A percentile compares a stretch with the other conserved stretches of the same genome.
Evolutionary conservation across 1,140 invertebrate genomes (phyloP).

Genomic region (Muscidifurax raptorellus): DNA sequence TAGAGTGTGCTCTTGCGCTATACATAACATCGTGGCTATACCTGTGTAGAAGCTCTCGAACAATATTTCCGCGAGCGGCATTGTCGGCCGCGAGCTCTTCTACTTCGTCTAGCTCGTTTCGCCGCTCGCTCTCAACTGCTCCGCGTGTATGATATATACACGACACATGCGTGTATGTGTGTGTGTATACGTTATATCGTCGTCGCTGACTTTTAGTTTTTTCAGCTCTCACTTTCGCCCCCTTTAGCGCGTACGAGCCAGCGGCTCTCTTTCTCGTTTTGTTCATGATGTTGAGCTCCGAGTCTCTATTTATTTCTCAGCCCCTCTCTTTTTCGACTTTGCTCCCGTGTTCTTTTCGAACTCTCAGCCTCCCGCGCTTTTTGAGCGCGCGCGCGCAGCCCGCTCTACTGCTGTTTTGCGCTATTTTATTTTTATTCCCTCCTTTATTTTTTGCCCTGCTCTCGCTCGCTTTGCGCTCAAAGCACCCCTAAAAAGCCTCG

Average conservation of each 20-base stretch:
- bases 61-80: conserved; percentile 1
- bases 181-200: background rate
- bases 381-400: background rate
- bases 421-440: conserved; percentile 34
- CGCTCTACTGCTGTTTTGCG: background rate
- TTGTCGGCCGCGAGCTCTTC: background rate
- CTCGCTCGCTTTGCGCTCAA: conserved; percentile 4
- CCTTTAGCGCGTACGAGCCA: background rate
- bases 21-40: background rate
- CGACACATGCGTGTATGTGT: background rate
- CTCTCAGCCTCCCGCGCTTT: conserved; percentile 20
- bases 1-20: background rate
- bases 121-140: background rate
- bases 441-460: conserved; percentile 5
- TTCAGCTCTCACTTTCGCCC: conserved; percentile 7
- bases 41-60: background rate
- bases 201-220: conserved; percentile 23
- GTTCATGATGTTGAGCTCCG: conserved; percentile 7
- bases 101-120: conserved; percentile 16
- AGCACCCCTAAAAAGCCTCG: conserved; percentile 34
- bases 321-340: background rate
- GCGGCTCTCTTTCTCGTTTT: conserved; percentile 4
- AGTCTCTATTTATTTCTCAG: conserved; percentile 40
- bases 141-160: background rate
- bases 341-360: conserved; percentile 17